Base-by-base conservation (phyloP, 2,888 invertebrate species). In the Neoascia interrupta region DNA sequence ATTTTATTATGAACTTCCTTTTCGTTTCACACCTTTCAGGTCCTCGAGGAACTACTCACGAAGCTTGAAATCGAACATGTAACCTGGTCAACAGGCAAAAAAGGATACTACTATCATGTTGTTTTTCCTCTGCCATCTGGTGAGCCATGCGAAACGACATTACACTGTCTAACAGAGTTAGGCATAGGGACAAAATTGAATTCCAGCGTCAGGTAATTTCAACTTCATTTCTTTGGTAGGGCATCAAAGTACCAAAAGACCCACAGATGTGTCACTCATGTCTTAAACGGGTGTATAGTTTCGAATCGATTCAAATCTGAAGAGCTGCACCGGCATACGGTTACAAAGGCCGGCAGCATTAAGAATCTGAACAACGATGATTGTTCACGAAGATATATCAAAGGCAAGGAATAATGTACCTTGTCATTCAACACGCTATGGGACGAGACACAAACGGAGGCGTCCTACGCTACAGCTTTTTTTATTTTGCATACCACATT, bases 81-180 rank as follows among this genome's bases (percentile, higher is more conserved):
- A 6, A 92, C 92, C 26, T 94, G 94, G 94, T 90, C 91, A 82
- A 91, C 91, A 68, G 93, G 94, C 85, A 93, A 92, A 85, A 89
- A 90, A 43, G 92, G 93, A 19, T 91, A 92, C 87, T 93, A 92
- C 85, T 92, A 91, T 85, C 93, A 94, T 87, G 92, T 93, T 60
- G 91, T 93, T 63, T 94, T 94, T 85, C 94, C 94, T 5, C 88
- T 93, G 82, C 90, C 92, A 70, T 91, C 93, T 23, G 94, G 94
- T 31, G 93, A 93, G 82, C 90, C 91, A 60, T 94, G 94, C 83
- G 94, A 94, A 86, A 94, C 93, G 72, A 92, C 93, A 87, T 88
- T 94, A 61, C 94, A 94, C 84, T 94, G 93, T 84, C 90, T 94
- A 72, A 93, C 94, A 1, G 92, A 94, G 86, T 90, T 94, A 82